Percentiles rank a stretch among this genome's conserved stretches.
Conservation (phyloP, 2,797 vertebrate species). For the Pogonophryne albipinna region DNA sequence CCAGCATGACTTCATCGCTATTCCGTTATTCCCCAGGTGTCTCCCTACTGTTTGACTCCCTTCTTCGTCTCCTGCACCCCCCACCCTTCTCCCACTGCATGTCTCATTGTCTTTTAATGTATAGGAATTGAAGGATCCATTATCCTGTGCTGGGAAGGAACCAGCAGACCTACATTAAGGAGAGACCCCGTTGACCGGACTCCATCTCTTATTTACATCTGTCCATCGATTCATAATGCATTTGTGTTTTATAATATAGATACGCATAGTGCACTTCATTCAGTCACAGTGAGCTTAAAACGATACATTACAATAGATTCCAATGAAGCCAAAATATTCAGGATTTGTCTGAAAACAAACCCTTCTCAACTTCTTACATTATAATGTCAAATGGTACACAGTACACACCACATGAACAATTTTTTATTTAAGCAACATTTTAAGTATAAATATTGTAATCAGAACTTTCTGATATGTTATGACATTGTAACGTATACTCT, state of each 20-base stretch:
- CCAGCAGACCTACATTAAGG: slow-evolving; percentile 13
- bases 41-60: slow-evolving; percentile 2
- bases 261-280: not conserved
- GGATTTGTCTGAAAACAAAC: no score
- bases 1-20: not conserved
- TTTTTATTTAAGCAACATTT: not conserved
- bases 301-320: not conserved
- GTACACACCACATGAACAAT: not conserved
- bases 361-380: not conserved
- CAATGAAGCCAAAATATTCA: not conserved
- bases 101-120: slow-evolving; percentile 33
- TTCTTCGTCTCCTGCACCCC: not conserved
- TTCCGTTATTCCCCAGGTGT: not conserved
- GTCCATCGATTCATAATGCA: not conserved
- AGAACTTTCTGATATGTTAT: not conserved
- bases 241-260: not conserved
- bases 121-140: slow-evolving; percentile 22
- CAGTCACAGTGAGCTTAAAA: not conserved
- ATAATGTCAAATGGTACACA: not conserved
- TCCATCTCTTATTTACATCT: not conserved
- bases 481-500: no score
- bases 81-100: not conserved
- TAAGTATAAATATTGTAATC: not conserved
- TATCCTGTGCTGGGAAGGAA: slow-evolving; percentile 14
- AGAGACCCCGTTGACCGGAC: slow-evolving; percentile 9